Conservation (phyloP, 1,140 invertebrate genomes). For the Venturia canescens region DNA sequence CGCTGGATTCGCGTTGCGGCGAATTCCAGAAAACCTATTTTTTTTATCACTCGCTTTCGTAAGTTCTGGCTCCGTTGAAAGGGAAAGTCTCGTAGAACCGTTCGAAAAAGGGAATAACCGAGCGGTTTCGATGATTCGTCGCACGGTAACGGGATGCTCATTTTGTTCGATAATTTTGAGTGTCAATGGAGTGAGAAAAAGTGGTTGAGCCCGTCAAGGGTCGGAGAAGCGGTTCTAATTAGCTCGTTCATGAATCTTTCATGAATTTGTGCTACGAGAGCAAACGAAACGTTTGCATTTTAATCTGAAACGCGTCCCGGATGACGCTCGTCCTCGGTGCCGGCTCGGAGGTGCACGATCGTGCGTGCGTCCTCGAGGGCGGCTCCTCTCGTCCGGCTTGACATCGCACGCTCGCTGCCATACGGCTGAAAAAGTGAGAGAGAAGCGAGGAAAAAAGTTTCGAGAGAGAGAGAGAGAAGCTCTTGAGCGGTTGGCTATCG, state of each 20-base stretch:
- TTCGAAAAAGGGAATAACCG: too few relatives aligned
- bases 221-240: not conserved
- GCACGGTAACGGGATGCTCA: too few relatives aligned
- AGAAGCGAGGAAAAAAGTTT: not conserved
- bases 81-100: too few relatives aligned
- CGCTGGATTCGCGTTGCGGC: too few relatives aligned
- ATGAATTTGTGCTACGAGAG: not conserved
- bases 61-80: too few relatives aligned
- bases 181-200: not conserved
- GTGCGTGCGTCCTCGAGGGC: constrained; percentile 18
- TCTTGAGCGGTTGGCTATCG: constrained; percentile 50
- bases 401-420: not conserved
- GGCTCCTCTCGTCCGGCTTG: constrained; percentile 22
- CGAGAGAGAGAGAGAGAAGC: not conserved
- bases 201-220: too few relatives aligned
- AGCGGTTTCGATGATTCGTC: too few relatives aligned
- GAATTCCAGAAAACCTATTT: too few relatives aligned
- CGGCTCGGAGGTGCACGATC: not conserved
- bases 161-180: too few relatives aligned
- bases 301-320: constrained; percentile 43
- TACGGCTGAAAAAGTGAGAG: not conserved
- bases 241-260: not conserved
- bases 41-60: too few relatives aligned
- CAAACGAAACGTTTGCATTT: constrained; percentile 46
- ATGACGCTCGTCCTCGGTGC: constrained; percentile 18